Percentiles rank a stretch among this genome's conserved stretches.
Conservation (phyloP, 2,888 invertebrate species). For the Sinohyriopsis cumingii region DNA sequence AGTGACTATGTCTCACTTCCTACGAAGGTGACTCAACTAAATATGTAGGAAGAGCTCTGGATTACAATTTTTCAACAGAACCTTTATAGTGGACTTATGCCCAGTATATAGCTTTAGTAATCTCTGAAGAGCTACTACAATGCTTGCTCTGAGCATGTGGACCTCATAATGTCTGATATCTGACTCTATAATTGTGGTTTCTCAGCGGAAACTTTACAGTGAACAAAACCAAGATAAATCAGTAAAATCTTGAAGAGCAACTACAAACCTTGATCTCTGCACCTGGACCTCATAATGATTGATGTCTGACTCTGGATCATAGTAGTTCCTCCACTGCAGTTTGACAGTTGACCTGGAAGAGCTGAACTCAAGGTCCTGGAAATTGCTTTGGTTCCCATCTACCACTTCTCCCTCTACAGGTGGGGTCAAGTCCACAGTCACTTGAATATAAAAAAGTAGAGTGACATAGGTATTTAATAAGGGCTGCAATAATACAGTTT, state of each 20-base stretch:
- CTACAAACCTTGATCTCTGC: slow-evolving; percentile 24
- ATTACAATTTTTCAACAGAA: too few species aligned
- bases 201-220: too few species aligned
- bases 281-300: slow-evolving; percentile 40
- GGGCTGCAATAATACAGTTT: too few species aligned
- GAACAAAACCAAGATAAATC: too few species aligned
- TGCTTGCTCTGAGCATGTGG: slow-evolving; percentile 38
- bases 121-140: too few species aligned
- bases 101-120: too few species aligned
- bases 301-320: slow-evolving; percentile 55
- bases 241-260: too few species aligned
- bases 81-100: too few species aligned
- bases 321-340: slow-evolving; percentile 47
- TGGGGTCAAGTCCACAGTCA: slow-evolving; percentile 45
- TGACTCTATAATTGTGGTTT: slow-evolving; percentile 42
- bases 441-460: slow-evolving; percentile 12
- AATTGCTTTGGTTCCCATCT: slow-evolving; percentile 35
- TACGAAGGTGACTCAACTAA: too few species aligned
- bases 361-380: slow-evolving; percentile 42
- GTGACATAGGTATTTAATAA: too few species aligned
- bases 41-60: too few species aligned
- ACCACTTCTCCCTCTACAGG: slow-evolving; percentile 45
- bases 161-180: slow-evolving; percentile 42
- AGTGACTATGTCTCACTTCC: too few species aligned
- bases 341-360: slow-evolving; percentile 43